Conservation (phyloP, 2,797 vertebrate species). For the Paguma larvata region DNA sequence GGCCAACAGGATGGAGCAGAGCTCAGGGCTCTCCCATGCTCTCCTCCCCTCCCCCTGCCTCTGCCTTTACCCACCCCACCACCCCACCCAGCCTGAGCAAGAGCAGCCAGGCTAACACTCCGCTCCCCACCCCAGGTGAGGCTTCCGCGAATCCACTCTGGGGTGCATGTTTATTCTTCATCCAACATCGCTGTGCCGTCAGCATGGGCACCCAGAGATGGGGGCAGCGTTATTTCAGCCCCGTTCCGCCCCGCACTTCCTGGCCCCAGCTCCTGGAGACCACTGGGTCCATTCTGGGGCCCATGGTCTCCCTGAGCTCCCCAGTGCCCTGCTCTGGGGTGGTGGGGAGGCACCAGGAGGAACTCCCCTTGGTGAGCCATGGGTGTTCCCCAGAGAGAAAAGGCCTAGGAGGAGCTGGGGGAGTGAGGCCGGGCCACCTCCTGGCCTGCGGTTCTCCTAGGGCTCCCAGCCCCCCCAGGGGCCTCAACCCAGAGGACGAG, state of each 20-base stretch:
- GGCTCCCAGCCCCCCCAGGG: rapidly evolving
- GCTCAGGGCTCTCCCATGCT: no score
- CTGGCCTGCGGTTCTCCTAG: neutral
- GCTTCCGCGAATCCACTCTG: neutral
- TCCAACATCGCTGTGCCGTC: no score
- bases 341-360: neutral
- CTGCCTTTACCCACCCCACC: neutral
- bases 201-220: neutral
- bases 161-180: no score
- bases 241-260: neutral
- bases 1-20: neutral
- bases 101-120: neutral
- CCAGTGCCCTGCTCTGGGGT: neutral
- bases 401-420: neutral
- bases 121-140: neutral
- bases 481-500: neutral
- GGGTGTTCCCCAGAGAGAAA: no score
- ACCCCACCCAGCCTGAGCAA: no score
- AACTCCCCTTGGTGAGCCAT: neutral
- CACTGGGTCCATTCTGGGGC: neutral
- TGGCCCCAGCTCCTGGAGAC: neutral
- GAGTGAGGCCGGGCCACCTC: rapidly evolving
- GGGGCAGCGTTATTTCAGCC: neutral
- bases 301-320: neutral
- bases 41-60: neutral